Base-by-base conservation (phyloP, 1,140 invertebrate genomes). In the Penaeus japonicus region DNA sequence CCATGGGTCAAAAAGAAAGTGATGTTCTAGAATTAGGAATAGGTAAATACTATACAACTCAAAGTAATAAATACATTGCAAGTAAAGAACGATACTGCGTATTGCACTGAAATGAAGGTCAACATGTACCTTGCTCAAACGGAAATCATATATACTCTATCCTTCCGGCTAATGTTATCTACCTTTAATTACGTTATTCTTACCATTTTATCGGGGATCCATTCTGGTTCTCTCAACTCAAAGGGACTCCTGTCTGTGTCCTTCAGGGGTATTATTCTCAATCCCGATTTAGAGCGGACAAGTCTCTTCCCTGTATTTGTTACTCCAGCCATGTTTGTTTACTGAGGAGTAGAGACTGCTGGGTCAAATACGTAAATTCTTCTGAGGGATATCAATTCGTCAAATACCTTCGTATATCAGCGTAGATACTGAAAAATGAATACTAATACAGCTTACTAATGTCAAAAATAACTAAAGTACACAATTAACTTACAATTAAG, bases 131-230 rank as follows among this genome's bases (percentile, higher is more conserved):
- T 47, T 78, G 35, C 4, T 1, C 20, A 78, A 22, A 20, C 22
- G 24, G 22, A 78, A 47, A 78, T 78, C 35, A 47, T 70, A 10
- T 84, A 32, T 0, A 47, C 12, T 7, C 5, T 80, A 20, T 27
- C 47, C 20, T 12, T 20, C 39, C n/a, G 15, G 22, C 30, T 39
- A 24, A 24, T 4, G 30, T 59, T 18, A 15, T 20, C 59, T 32
- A n/a, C 20, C 24, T 27, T 2, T n/a, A 27, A 32, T 10, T n/a
- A 2, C 39, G 27, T 2, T 30, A 35, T 7, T 85, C 79, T 90
- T 91, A 92, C 92, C 90, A 92, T 91, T 24, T 91, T 91, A 84
- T 93, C 92, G 70, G 92, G 91, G 82, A 91, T 91, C 92, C 92
- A 93, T 55, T 90, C 90, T 20, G 92, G 92, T 91, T 93, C 92